phyloP scores from a whole-genome alignment of 2,888 invertebrate species.

The Melolontha melolontha region DNA sequence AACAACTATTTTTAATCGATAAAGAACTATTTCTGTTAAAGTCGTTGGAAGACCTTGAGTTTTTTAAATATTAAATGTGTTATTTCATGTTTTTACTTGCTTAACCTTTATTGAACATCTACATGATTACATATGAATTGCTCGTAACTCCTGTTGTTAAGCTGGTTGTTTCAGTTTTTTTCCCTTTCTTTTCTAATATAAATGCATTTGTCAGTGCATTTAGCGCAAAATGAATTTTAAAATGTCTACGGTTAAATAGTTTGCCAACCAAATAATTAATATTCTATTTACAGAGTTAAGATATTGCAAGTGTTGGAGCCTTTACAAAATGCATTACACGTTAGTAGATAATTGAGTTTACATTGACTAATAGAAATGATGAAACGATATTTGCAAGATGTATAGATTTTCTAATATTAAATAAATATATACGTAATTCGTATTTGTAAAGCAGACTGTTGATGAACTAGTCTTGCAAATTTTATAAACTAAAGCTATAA shows the following conservation, averaged over 20 bases:
- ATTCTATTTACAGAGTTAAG: slow-evolving; percentile 19
- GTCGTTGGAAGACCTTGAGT: slow-evolving; percentile 9
- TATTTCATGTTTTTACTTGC: slow-evolving; percentile 8
- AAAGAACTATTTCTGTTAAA: neutral
- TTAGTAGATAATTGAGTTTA: no score
- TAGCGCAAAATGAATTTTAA: slow-evolving; percentile 18
- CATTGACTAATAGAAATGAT: no score
- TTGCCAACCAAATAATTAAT: slow-evolving; percentile 12
- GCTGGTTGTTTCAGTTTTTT: neutral
- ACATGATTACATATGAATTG: slow-evolving; percentile 13
- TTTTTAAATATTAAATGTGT: slow-evolving; percentile 14
- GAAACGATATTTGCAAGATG: no score
- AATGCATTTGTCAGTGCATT: neutral
- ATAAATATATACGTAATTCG: no score
- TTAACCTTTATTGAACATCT: slow-evolving; percentile 28
- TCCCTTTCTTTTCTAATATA: slow-evolving; percentile 10
- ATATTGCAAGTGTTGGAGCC: slow-evolving; percentile 3
- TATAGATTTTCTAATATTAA: no score
- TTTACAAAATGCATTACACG: neutral
- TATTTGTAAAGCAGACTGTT: no score
- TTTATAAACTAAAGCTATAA: no score
- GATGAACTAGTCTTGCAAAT: no score
- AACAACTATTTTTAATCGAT: neutral
- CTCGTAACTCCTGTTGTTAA: neutral
- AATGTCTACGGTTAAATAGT: slow-evolving; percentile 9